Conservation (phyloP, 1,140 invertebrate species). For the Drosophila mojavensis region DNA sequence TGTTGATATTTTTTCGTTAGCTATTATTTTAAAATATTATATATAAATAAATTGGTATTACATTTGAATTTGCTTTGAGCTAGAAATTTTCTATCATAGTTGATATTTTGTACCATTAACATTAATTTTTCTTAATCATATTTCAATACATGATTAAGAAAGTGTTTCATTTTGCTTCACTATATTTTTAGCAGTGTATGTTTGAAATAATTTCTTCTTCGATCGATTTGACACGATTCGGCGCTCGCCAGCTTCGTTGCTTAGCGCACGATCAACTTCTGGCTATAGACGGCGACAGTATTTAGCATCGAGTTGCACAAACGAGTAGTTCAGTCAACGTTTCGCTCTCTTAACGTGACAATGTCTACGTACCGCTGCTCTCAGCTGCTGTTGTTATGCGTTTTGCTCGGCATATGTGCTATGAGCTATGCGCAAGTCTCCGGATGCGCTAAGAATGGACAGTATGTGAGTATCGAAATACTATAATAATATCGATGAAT, state of each 20-base stretch:
- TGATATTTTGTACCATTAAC: too few species aligned
- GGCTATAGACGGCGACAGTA: neutral
- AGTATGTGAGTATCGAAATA: slow-evolving; percentile 55
- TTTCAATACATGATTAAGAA: too few species aligned
- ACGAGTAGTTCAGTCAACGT: slow-evolving; percentile 41
- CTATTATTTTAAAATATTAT: too few species aligned
- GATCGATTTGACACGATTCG: slow-evolving; percentile 4
- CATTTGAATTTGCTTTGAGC: too few species aligned
- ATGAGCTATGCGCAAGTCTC: neutral
- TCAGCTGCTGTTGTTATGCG: slow-evolving; percentile 22
- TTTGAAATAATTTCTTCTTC: neutral
- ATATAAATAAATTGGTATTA: too few species aligned
- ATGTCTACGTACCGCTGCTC: slow-evolving; percentile 36
- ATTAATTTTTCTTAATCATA: too few species aligned
- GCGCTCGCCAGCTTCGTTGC: neutral
- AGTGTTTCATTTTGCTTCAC: too few species aligned
- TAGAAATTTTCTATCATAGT: too few species aligned
- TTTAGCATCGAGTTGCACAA: slow-evolving; percentile 13
- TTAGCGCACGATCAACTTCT: slow-evolving; percentile 6
- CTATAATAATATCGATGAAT: too few species aligned
- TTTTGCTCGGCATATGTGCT: slow-evolving; percentile 17
- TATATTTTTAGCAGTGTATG: slow-evolving; percentile 10
- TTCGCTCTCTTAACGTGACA: slow-evolving; percentile 43
- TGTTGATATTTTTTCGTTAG: too few species aligned
- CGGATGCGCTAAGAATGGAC: slow-evolving; percentile 48